Evolutionary conservation across 2,113 vertebrate species (phyloP).

Genomic region (Ochotona curzoniae): DNA sequence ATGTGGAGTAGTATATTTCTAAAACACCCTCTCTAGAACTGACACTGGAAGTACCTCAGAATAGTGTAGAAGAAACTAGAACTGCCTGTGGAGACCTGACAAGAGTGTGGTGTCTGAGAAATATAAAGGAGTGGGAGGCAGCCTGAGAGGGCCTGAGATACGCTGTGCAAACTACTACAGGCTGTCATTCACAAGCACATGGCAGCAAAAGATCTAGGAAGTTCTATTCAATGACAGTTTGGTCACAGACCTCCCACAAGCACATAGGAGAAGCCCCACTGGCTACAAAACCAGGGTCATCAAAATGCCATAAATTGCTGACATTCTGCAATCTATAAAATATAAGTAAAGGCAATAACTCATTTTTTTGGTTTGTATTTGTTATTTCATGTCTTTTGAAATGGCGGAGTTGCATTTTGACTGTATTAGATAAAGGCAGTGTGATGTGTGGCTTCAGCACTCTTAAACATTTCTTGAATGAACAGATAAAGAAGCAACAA

Average conservation of each 20-base stretch:
- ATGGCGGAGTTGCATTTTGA: background rate
- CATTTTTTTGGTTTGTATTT: background rate
- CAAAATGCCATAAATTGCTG: background rate
- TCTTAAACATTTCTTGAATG: background rate
- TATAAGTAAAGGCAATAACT: background rate
- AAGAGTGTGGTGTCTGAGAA: background rate
- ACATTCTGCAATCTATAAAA: background rate
- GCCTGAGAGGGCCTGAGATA: background rate
- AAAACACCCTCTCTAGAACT: background rate
- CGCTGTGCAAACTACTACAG: background rate
- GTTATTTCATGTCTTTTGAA: background rate
- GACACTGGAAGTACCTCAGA: background rate
- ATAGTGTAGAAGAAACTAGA: background rate
- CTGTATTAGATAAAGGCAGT: background rate
- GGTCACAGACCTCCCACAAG: background rate
- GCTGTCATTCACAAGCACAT: background rate
- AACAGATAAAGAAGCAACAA: background rate
- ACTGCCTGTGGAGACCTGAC: background rate
- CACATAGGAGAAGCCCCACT: background rate
- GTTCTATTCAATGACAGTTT: background rate
- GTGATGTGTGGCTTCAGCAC: background rate
- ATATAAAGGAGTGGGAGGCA: background rate
- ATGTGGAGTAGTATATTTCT: background rate
- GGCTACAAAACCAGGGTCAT: background rate
- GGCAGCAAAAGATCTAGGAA: accelerated